Evolutionary conservation across 2,113 vertebrate genomes (phyloP).

Genomic region (Chamaea fasciata): DNA sequence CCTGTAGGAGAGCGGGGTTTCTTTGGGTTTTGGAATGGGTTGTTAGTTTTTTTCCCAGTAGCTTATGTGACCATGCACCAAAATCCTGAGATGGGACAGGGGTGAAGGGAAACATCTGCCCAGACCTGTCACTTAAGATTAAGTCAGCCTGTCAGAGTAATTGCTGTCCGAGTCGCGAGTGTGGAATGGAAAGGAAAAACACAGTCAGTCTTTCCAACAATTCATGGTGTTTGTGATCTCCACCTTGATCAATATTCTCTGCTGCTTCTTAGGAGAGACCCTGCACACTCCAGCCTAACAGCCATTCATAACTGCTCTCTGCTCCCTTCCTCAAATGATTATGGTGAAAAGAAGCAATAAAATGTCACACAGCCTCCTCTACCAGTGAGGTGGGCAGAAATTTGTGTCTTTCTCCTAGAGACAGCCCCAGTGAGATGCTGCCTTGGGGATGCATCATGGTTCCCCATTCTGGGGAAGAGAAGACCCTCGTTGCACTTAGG

Average conservation of each 20-base stretch:
- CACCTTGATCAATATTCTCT: not conserved
- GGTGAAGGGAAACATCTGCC: not conserved
- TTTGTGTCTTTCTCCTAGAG: not conserved
- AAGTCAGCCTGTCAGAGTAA: not conserved
- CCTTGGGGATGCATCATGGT: not conserved
- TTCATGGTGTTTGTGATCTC: not conserved
- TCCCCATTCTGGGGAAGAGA: not conserved
- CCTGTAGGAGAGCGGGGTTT: not conserved
- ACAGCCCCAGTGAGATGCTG: not conserved
- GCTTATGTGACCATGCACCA: not conserved
- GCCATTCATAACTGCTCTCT: not conserved
- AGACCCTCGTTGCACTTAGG: constrained; percentile 60
- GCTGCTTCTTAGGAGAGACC: not conserved
- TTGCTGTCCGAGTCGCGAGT: not conserved
- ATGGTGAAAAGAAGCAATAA: not conserved
- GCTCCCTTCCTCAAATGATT: not conserved
- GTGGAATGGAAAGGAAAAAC: not conserved
- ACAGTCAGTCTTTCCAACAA: not conserved
- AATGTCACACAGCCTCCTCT: not conserved
- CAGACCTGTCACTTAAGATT: not conserved
- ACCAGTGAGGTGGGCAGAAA: not conserved
- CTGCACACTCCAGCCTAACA: not conserved
- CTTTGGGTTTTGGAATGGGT: not conserved
- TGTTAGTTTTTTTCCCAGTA: not conserved
- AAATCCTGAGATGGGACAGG: not conserved